A percentile compares a stretch with the other conserved stretches of the same genome.
phyloP scores from a whole-genome alignment of 2,797 vertebrate genomes.

The Scleropages formosus region DNA sequence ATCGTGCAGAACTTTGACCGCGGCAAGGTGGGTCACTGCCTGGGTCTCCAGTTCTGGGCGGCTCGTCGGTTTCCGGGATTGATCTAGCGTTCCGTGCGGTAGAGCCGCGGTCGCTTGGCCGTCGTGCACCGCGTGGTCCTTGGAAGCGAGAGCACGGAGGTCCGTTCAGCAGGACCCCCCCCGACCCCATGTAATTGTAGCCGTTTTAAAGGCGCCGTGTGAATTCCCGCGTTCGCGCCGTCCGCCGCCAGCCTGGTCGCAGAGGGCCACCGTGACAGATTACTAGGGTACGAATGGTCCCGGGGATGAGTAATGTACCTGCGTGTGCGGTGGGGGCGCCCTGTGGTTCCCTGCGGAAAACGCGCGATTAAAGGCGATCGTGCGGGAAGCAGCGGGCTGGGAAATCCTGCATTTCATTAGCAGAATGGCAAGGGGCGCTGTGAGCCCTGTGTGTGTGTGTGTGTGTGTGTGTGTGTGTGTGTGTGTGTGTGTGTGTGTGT shows the following conservation, averaged over 20 bases:
- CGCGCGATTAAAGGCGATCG: slow-evolving; percentile 56
- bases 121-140: too few species aligned
- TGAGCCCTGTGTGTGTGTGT: slow-evolving; percentile 43
- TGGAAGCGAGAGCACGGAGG: too few species aligned
- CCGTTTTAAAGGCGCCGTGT: too few species aligned
- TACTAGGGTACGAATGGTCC: neutral
- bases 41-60: neutral
- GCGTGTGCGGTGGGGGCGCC: slow-evolving; percentile 40
- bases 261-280: neutral
- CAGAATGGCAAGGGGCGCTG: slow-evolving; percentile 46
- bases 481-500: neutral
- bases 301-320: neutral
- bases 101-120: too few species aligned
- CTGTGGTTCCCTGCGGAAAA: slow-evolving; percentile 51
- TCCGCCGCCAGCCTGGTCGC: neutral
- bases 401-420: slow-evolving; percentile 65
- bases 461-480: too few species aligned
- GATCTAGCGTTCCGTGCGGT: too few species aligned
- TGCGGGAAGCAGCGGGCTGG: slow-evolving; percentile 49
- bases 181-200: too few species aligned
- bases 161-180: too few species aligned
- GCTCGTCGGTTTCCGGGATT: too few species aligned
- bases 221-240: too few species aligned
- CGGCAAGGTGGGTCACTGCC: slow-evolving; percentile 80
- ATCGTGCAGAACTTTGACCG: slow-evolving; percentile 96